A percentile compares a stretch with the other conserved stretches of the same genome.
Evolutionary conservation across 2,113 vertebrate species (phyloP).

Genomic region (Equus przewalskii): DNA sequence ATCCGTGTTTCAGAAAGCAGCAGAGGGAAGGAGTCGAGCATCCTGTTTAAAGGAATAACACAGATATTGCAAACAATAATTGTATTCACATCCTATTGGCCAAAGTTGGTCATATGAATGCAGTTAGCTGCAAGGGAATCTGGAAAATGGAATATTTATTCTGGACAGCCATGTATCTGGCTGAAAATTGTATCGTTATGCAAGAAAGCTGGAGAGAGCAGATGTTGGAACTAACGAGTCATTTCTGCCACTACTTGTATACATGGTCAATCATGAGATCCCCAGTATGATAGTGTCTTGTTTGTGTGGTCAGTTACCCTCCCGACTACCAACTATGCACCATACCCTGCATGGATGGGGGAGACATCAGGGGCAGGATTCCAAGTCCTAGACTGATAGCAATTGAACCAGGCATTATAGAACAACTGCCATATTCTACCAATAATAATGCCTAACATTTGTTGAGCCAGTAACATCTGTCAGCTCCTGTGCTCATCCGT

Average conservation of each 20-base stretch:
- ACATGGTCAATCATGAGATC: not conserved
- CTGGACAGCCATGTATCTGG: not conserved
- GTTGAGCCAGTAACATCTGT: not conserved
- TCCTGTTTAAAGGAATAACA: not conserved
- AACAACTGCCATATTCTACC: too few relatives aligned
- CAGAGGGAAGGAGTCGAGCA: not conserved
- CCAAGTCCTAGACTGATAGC: not conserved
- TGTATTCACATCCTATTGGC: not conserved
- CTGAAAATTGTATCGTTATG: not conserved
- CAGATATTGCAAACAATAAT: not conserved
- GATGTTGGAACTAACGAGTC: not conserved
- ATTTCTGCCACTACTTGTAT: not conserved
- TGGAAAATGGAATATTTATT: constrained; percentile 12
- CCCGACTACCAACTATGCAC: not conserved
- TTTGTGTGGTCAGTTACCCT: too few relatives aligned
- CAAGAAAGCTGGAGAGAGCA: not conserved
- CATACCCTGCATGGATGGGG: not conserved
- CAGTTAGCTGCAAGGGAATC: not conserved
- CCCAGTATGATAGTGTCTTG: not conserved
- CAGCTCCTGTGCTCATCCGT: not conserved
- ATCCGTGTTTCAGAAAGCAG: not conserved
- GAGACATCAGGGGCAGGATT: not conserved
- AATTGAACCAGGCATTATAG: not conserved
- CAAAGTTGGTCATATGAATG: not conserved
- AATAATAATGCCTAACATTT: not conserved